These are phyloP conservation scores for Trichogramma pretiosum DNA, from an alignment of 1,140 invertebrate genomes.

Conservation along the genomic window DNA sequence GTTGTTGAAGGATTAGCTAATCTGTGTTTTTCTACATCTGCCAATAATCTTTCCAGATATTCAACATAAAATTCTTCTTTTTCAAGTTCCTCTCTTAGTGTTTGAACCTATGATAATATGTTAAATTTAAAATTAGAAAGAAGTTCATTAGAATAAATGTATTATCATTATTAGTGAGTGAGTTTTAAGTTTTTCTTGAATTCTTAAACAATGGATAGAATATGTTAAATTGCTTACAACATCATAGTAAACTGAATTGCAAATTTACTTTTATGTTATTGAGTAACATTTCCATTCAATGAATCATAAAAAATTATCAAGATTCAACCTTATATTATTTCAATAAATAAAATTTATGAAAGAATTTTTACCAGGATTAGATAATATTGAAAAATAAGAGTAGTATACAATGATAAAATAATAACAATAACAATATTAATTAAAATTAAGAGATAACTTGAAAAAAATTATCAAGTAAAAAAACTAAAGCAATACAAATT, in stretches of 20 bases:
- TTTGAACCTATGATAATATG: conserved; percentile 45
- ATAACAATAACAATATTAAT: neutral
- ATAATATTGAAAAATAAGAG: neutral
- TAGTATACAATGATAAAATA: conserved; percentile 1
- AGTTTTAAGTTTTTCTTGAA: too few species aligned
- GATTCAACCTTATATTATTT: too few species aligned
- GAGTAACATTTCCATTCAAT: too few species aligned
- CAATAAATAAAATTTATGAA: neutral
- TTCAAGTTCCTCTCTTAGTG: conserved; percentile 73
- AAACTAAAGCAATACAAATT: conserved; percentile 9
- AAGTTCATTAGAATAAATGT: too few species aligned
- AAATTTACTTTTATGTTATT: too few species aligned
- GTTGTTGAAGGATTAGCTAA: conserved; percentile 28
- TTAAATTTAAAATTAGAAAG: too few species aligned
- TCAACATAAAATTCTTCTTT: conserved; percentile 86
- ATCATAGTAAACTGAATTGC: too few species aligned
- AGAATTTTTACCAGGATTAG: neutral
- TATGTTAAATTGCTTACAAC: too few species aligned
- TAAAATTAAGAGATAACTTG: neutral
- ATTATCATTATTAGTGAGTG: too few species aligned
- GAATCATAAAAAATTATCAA: too few species aligned
- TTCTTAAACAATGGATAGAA: too few species aligned
- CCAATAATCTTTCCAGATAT: conserved; percentile 72
- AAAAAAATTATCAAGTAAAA: neutral
- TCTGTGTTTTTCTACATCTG: conserved; percentile 67